phyloP scores from a whole-genome alignment of 2,888 invertebrate species.

The Eristalinus aeneus region DNA sequence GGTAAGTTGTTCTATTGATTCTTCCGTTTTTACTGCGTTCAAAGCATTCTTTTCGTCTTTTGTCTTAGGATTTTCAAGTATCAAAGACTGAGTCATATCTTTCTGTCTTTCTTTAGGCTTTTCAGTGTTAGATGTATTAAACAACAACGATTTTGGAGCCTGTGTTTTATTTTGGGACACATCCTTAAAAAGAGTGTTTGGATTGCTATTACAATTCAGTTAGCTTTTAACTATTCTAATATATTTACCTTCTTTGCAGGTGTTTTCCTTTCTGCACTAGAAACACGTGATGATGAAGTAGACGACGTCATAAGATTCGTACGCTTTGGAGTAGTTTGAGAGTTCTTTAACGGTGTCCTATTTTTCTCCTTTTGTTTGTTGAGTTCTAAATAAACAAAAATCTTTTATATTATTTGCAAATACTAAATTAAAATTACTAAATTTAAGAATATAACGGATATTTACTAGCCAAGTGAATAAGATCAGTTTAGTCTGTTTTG shows the following conservation, averaged over 20 bases:
- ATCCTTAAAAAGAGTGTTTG: conserved; percentile 52
- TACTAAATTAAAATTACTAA: too few species aligned
- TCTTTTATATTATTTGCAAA: too few species aligned
- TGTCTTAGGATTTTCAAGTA: conserved; percentile 76
- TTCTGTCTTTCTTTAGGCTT: conserved; percentile 73
- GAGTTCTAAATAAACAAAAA: conserved; percentile 73
- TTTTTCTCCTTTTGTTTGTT: conserved; percentile 80
- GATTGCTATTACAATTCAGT: not conserved
- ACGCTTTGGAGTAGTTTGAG: conserved; percentile 81
- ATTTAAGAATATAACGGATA: too few species aligned
- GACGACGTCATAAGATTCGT: conserved; percentile 78
- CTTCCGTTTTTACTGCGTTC: conserved; percentile 78
- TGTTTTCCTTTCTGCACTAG: conserved; percentile 78
- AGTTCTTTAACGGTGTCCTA: conserved; percentile 81
- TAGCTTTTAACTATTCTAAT: not conserved
- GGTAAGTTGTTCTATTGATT: conserved; percentile 60
- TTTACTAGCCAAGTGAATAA: too few species aligned
- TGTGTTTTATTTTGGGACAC: conserved; percentile 74
- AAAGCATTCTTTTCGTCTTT: conserved; percentile 80
- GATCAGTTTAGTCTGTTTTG: too few species aligned
- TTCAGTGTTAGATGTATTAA: conserved; percentile 73
- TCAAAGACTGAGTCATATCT: conserved; percentile 69
- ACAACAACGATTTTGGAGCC: conserved; percentile 74
- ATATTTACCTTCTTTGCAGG: conserved; percentile 76
- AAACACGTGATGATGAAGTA: conserved; percentile 77